Base-by-base conservation (phyloP, 2,888 invertebrate species). In the Sepiola atlantica region DNA sequence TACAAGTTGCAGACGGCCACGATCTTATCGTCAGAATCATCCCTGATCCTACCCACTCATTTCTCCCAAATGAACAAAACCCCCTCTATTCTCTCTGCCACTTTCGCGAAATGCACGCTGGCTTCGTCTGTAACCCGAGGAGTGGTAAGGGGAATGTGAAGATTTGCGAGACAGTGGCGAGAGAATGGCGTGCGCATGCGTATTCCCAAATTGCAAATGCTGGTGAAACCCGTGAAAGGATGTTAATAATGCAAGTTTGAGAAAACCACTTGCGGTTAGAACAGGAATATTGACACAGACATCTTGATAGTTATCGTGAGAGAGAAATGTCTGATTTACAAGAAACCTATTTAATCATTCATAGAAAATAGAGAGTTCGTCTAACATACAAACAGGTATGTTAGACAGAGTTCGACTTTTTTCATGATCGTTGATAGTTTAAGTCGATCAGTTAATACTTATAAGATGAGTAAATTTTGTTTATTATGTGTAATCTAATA, bases 1-100 rank as follows among this genome's bases (percentile, higher is more conserved):
- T 77, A 77, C 77, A 77, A 77, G 77, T 77, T n/a, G 77, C 77
- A 77, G 77, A 77, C 77, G 77, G 77, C 77, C 77, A 77, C 77
- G 77, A 32, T 77, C n/a, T 32, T 77, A 77, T 77, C 77, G 77
- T n/a, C 77, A 77, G 77, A n/a, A n/a, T 77, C 8, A 45, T n/a
- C 77, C n/a, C n/a, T 0, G 16, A 32, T 45, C n/a, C n/a, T 77
- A 10, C n/a, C 16, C 12, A 16, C n/a, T 32, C n/a, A n/a, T 16
- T n/a, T 4, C n/a, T 4, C 61, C 10, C n/a, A n/a, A 45, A 45
- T 45, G 45, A 45, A 10, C n/a, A 16, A 8, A n/a, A 16, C n/a
- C 10, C 18, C 18, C 3, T 18, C 0, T 14, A 12, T 32, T n/a
- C n/a, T n/a, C n/a, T 14, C 18, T 32, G 16, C 77, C n/a, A n/a